A percentile compares a stretch with the other conserved stretches of the same genome.
Evolutionary conservation across 2,888 invertebrate species (phyloP).

Genomic region (Emmelina monodactyla): DNA sequence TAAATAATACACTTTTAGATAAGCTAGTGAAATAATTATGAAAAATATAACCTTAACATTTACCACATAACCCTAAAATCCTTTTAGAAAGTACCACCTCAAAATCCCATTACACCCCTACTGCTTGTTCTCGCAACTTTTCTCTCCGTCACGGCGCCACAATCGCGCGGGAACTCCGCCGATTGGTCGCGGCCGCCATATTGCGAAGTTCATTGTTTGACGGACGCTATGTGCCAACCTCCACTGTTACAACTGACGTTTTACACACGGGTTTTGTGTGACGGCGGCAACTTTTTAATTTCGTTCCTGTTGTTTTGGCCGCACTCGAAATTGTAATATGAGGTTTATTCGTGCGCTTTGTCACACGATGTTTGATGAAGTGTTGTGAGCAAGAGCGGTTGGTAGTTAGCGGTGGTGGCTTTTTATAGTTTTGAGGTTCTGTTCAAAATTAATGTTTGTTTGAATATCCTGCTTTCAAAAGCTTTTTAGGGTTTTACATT

Average conservation of each 20-base stretch:
- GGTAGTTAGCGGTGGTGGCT: no score
- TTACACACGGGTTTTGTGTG: constrained; percentile 20
- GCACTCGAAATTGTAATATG: constrained; percentile 20
- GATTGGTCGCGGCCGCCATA: constrained; percentile 10
- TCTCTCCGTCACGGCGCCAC: neutral
- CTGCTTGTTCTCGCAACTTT: constrained; percentile 2
- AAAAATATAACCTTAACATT: no score
- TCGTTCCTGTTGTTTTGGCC: constrained; percentile 17
- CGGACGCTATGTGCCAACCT: constrained; percentile 1
- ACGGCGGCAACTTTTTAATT: constrained; percentile 34
- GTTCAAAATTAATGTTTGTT: no score
- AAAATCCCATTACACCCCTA: constrained; percentile 2
- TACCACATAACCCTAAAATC: no score
- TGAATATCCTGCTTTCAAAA: no score
- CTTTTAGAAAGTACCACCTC: no score
- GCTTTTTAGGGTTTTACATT: no score
- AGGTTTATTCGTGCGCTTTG: neutral
- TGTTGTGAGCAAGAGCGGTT: no score
- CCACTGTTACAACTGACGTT: constrained; percentile 1
- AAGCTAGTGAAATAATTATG: no score
- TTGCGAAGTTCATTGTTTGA: constrained; percentile 13
- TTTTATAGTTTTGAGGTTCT: no score
- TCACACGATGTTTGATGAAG: neutral
- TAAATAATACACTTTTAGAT: no score
- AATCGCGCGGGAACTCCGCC: constrained; percentile 6